These are phyloP conservation scores for Athrips mouffetella DNA, from an alignment of 2,888 invertebrate genomes.

Conservation along the genomic window DNA sequence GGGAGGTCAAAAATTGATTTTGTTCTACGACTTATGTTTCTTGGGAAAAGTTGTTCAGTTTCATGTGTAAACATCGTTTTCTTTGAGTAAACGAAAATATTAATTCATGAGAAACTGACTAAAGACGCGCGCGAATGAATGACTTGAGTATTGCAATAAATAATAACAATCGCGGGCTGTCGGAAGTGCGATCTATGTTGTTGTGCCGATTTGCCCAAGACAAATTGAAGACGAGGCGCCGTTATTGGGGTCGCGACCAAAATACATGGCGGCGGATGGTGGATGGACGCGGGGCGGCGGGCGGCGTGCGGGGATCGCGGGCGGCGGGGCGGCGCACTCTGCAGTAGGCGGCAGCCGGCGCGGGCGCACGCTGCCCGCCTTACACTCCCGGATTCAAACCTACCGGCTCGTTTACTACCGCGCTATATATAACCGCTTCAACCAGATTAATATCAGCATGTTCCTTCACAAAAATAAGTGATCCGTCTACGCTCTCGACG, in stretches of 20 bases:
- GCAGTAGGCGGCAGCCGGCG: conserved; percentile 74
- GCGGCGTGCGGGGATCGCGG: conserved; percentile 69
- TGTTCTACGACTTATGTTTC: too few relatives aligned
- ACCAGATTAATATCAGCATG: conserved; percentile 69
- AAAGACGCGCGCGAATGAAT: neutral
- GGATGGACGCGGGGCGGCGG: conserved; percentile 62
- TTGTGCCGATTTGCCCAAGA: conserved; percentile 71
- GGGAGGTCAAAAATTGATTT: too few relatives aligned
- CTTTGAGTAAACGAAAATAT: too few relatives aligned
- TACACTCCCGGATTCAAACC: conserved; percentile 53
- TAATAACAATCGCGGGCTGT: conserved; percentile 52
- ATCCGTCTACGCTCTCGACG: conserved; percentile 41
- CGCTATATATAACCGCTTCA: conserved; percentile 74
- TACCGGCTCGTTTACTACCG: conserved; percentile 64
- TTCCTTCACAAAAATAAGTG: conserved; percentile 63
- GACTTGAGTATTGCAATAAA: conserved; percentile 32
- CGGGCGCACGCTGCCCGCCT: conserved; percentile 73
- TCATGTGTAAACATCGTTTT: neutral
- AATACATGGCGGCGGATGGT: conserved; percentile 65
- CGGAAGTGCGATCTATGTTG: conserved; percentile 59
- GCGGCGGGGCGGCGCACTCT: conserved; percentile 57
- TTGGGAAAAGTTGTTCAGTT: neutral
- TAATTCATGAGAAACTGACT: too few relatives aligned
- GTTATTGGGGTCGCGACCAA: conserved; percentile 75
- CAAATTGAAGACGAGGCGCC: conserved; percentile 72